Evolutionary conservation across 2,113 vertebrate genomes (phyloP), one percentile per base, ranked within the genome.

Genomic region (Trochalopteron elliotii): DNA sequence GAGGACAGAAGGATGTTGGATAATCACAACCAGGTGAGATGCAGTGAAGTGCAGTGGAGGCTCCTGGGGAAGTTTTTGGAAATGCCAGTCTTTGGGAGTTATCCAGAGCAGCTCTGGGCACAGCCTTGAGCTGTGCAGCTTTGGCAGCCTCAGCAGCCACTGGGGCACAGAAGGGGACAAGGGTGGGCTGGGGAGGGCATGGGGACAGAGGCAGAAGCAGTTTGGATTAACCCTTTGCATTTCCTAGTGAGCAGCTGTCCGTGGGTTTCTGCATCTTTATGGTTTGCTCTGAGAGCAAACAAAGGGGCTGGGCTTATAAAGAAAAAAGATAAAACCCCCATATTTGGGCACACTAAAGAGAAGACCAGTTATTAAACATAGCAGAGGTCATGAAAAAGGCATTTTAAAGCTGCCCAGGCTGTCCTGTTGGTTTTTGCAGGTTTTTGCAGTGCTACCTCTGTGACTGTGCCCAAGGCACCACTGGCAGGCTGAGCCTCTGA

Each of bases 71-170:
- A 23, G 22, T 1, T 49, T 75, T 52, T 22, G 44, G 77, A 80
- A 91, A 59, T 15, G 14, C 12, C 2, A 0, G 21, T 50, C 15
- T 45, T 59, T 8, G 10, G n/a, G 52, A 63, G 9, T 33, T 39
- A 37, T 3, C 31, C 67, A 53, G 49, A 69, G n/a, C 39, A 40
- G 14, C 7, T 30, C 67, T 45, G 53, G 31, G 19, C 50, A 83
- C 2, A 1, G 24, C 35, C 7, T 1, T 35, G 35, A 56, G 37
- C 39, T 17, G 1, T 1, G 0, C 31, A 61, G 45, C 55, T 74
- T 65, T 81, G 53, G 28, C 50, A 42, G 35, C 52, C 59, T 79
- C 52, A 35, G 39, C 0, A 45, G 49, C 21, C 21, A 9, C 64
- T 2, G 2, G 16, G 53, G 19, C 57, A 64, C 3, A 1, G 2